Base-by-base conservation (phyloP, 2,797 vertebrate genomes). In the Helicolenus hilgendorfi region DNA sequence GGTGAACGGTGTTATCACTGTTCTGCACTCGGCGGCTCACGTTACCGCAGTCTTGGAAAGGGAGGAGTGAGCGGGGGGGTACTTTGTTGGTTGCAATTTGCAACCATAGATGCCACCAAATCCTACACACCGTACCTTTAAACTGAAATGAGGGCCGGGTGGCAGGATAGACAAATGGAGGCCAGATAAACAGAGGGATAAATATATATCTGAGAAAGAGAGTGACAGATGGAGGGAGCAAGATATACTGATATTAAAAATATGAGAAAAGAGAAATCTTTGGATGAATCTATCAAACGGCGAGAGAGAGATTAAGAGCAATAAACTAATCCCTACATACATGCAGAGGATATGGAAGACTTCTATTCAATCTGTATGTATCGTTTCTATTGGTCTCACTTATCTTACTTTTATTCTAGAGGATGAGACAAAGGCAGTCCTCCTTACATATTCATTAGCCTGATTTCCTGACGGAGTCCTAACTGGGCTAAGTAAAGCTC, bases 371-470 rank as follows among this genome's bases (percentile, higher is more conserved):
- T 70, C 60, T 31, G 8, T 62, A 27, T 35, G 35, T 36, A 41
- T 67, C 29, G 26, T 83, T 77, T 80, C 65, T 41, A 60, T 62
- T 9, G 45, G 56, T 36, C 64, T 45, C 18, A n/a, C 41, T 83
- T 71, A 55, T 65, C 29, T 38, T 26, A 63, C 6, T 81, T 84
- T 80, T 81, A 62, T 76, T 89, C 69, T 29, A 71, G 80, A 91
- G 92, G 85, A 78, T 31, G 55, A 85, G 60, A 86, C 87, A 87
- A 87, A 93, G 93, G 64, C 84, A 56, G 49, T 27, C 68, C 83
- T 79, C 70, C 33, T 89, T 84, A 62, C 81, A 88, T 91, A 91
- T 92, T 91, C 92, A 95, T 95, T 94, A 95, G 83, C 90, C 92
- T 94, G 87, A 90, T 93, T 95, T 92, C 86, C 83, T 86, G 67